Percentiles rank a stretch among this genome's conserved stretches.
phyloP scores from a whole-genome alignment of 2,888 invertebrate species.

The Carpatolechia fugitivella region DNA sequence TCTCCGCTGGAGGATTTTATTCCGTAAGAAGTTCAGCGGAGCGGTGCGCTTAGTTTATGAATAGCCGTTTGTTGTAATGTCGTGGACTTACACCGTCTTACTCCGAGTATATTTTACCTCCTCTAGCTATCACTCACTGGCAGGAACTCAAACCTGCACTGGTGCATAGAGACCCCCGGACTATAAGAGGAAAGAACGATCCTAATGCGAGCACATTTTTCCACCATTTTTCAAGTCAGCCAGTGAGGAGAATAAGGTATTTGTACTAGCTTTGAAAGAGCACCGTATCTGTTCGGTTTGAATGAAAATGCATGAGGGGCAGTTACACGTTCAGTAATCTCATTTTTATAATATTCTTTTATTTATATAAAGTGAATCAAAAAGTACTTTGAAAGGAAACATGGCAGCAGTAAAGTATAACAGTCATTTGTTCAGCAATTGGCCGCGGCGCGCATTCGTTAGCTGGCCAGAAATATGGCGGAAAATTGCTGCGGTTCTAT shows the following conservation, averaged over 20 bases:
- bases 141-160: constrained; percentile 44
- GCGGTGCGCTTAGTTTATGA: constrained; percentile 33
- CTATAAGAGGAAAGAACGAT: constrained; percentile 50
- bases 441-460: constrained; percentile 73
- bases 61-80: constrained; percentile 43
- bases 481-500: constrained; percentile 71
- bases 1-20: not conserved
- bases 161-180: constrained; percentile 20
- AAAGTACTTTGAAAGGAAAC: too few species aligned
- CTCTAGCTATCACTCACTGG: constrained; percentile 54
- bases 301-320: not conserved
- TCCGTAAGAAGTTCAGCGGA: not conserved
- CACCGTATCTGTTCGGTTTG: not conserved
- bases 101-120: constrained; percentile 48
- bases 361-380: too few species aligned
- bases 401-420: constrained; percentile 61
- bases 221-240: constrained; percentile 57
- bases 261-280: constrained; percentile 24
- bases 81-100: constrained; percentile 45
- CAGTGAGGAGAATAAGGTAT: constrained; percentile 44
- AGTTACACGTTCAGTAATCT: not conserved
- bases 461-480: constrained; percentile 69
- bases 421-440: constrained; percentile 74
- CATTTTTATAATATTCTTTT: too few species aligned
- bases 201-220: constrained; percentile 57